Evolutionary conservation across 2,888 invertebrate species (phyloP).

Genomic region (Coenonympha arcania): DNA sequence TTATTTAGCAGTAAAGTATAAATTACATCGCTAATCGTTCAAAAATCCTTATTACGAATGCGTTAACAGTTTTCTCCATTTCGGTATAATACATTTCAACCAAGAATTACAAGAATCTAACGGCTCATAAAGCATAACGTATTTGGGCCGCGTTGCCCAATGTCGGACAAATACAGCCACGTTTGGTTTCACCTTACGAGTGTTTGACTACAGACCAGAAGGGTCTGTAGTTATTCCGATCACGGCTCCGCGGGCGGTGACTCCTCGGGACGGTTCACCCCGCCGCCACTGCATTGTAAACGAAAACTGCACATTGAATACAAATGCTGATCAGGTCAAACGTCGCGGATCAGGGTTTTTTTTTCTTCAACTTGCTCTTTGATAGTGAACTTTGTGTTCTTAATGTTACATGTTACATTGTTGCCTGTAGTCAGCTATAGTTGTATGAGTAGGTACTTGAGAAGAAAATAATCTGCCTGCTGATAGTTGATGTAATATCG

Average conservation of each 20-base stretch:
- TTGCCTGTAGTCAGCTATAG: no score
- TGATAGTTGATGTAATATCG: conserved; percentile 32
- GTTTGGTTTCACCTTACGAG: conserved; percentile 6
- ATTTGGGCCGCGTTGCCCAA: conserved; percentile 59
- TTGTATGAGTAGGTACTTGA: no score
- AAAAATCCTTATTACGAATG: not conserved
- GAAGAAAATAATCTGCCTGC: not conserved
- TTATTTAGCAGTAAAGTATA: conserved; percentile 21
- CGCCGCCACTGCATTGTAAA: conserved; percentile 52
- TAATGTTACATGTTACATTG: no score
- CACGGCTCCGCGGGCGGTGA: conserved; percentile 65
- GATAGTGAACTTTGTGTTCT: no score
- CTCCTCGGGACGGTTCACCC: conserved; percentile 61
- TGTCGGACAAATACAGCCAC: conserved; percentile 37
- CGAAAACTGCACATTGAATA: conserved; percentile 52
- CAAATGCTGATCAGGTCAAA: conserved; percentile 53
- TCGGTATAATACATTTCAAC: not conserved
- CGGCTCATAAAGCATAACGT: conserved; percentile 55
- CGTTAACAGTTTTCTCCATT: not conserved
- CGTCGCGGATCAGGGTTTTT: conserved; percentile 56
- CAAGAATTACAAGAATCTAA: conserved; percentile 33
- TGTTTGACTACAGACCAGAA: conserved; percentile 12
- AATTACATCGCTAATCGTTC: conserved; percentile 5
- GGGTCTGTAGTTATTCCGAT: conserved; percentile 53
- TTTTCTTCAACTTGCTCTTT: conserved; percentile 61